phyloP scores from a whole-genome alignment of 2,888 invertebrate genomes.

The Bursaphelenchus okinawaensis region DNA sequence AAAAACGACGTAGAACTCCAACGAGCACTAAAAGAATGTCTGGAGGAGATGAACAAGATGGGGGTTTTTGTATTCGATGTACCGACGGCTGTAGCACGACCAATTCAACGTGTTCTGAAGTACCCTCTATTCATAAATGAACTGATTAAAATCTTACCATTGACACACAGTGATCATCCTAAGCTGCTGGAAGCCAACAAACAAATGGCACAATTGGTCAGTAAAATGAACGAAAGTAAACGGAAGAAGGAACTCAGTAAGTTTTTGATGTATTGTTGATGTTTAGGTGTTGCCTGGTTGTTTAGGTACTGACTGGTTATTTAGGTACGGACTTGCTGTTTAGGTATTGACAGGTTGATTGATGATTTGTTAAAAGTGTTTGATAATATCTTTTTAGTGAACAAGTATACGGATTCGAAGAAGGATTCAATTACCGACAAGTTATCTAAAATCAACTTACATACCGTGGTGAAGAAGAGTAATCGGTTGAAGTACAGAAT shows the following conservation, averaged over 20 bases:
- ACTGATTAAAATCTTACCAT: slow-evolving; percentile 27
- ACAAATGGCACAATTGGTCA: slow-evolving; percentile 46
- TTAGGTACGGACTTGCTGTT: no score
- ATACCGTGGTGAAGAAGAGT: slow-evolving; percentile 48
- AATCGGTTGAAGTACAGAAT: slow-evolving; percentile 52
- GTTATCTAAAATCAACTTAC: slow-evolving; percentile 46
- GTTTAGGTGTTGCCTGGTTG: background rate
- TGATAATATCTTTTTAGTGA: slow-evolving; percentile 19
- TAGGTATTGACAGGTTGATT: no score
- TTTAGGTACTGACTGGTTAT: background rate
- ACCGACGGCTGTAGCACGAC: slow-evolving; percentile 43
- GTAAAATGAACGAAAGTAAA: slow-evolving; percentile 55
- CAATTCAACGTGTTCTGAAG: slow-evolving; percentile 49
- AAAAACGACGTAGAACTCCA: slow-evolving; percentile 31
- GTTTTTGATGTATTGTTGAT: background rate
- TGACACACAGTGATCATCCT: slow-evolving; percentile 50
- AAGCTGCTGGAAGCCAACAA: slow-evolving; percentile 48
- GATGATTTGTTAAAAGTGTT: slow-evolving; percentile 6
- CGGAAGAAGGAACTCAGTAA: slow-evolving; percentile 48
- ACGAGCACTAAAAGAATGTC: slow-evolving; percentile 32
- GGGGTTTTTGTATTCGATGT: slow-evolving; percentile 42
- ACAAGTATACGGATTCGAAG: background rate
- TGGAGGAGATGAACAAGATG: slow-evolving; percentile 28
- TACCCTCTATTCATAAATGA: slow-evolving; percentile 51
- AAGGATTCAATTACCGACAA: slow-evolving; percentile 20